phyloP scores from a whole-genome alignment of 2,113 vertebrate species.

The Todiramphus saurophagus region DNA sequence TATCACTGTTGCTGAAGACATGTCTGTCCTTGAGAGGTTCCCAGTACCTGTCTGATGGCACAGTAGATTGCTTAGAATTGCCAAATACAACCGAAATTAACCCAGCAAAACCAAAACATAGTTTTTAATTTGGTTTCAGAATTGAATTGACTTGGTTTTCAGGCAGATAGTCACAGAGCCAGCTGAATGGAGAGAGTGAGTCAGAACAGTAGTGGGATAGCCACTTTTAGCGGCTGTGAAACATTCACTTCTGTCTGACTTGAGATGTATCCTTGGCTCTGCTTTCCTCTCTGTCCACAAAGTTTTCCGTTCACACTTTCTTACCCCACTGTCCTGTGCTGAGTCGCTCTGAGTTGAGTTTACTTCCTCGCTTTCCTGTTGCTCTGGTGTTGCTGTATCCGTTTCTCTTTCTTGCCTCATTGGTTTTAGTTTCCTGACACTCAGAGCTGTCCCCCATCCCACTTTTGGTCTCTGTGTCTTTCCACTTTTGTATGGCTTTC shows the following conservation, averaged over 20 bases:
- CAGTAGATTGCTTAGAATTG: background rate
- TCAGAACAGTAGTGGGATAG: background rate
- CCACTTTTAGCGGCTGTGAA: background rate
- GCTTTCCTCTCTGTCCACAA: background rate
- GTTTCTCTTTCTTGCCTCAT: background rate
- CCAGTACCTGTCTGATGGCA: background rate
- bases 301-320: background rate
- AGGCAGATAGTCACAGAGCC: background rate
- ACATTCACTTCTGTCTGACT: background rate
- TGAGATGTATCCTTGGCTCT: background rate
- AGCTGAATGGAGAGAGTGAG: background rate
- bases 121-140: background rate
- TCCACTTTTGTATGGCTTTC: background rate
- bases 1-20: background rate
- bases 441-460: background rate
- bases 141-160: background rate
- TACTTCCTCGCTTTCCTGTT: background rate
- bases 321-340: background rate
- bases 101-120: background rate
- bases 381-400: background rate
- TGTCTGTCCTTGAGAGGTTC: background rate
- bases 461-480: background rate
- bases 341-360: background rate
- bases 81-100: background rate
- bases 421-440: background rate